Evolutionary conservation across 2,113 vertebrate genomes (phyloP).

Genomic region (Nansenia antarctica): DNA sequence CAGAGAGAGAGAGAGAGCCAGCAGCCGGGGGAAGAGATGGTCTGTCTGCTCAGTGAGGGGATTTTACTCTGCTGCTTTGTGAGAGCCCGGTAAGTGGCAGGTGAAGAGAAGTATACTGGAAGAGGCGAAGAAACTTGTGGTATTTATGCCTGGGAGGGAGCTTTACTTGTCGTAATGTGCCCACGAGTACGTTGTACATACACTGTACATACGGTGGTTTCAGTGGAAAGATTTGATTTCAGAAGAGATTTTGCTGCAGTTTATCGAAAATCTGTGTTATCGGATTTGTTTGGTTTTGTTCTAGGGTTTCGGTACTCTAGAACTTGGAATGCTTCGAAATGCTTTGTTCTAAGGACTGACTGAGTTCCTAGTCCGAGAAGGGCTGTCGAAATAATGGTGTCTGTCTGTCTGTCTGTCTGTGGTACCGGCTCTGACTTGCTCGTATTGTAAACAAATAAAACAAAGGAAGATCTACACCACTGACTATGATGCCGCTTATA

Average conservation of each 20-base stretch:
- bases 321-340: background rate
- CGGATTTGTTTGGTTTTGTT: background rate
- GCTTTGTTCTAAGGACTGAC: background rate
- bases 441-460: background rate
- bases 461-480: background rate
- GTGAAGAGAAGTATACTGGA: background rate
- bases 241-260: background rate
- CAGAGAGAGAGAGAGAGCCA: conserved; percentile 44
- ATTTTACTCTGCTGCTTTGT: conserved; percentile 46
- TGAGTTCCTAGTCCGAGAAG: background rate
- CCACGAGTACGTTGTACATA: too few relatives aligned
- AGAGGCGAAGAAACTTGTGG: background rate
- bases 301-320: background rate
- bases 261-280: too few relatives aligned
- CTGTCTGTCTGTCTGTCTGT: background rate
- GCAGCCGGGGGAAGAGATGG: too few relatives aligned
- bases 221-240: background rate
- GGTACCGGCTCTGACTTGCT: background rate
- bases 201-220: too few relatives aligned
- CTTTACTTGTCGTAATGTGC: background rate
- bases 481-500: background rate
- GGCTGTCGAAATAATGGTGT: background rate
- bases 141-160: conserved; percentile 1
- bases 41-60: conserved; percentile 57
- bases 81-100: background rate